These are phyloP conservation scores for Euzetes globulus DNA, from an alignment of 2,888 invertebrate species.

Conservation along the genomic window DNA sequence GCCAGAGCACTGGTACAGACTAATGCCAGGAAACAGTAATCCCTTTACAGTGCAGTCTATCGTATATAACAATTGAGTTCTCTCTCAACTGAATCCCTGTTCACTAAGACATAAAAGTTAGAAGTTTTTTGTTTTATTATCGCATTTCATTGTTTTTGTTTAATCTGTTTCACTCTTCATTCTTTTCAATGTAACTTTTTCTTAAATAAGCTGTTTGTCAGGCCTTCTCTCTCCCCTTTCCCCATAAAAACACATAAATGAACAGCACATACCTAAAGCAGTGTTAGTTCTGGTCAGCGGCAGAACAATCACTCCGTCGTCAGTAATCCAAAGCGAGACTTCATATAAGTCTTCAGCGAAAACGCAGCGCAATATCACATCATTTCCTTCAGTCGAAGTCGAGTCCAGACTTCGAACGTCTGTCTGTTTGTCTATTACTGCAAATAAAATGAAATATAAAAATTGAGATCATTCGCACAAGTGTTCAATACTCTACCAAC, in stretches of 20 bases:
- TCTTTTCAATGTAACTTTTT: not conserved
- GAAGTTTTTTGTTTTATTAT: not conserved
- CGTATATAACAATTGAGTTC: not conserved
- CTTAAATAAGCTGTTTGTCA: not conserved
- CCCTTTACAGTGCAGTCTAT: not conserved
- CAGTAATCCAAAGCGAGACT: constrained; percentile 40
- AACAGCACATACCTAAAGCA: constrained; percentile 20
- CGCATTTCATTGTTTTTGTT: not conserved
- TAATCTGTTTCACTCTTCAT: not conserved
- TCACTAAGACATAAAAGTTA: not conserved
- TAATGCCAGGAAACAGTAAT: constrained; percentile 1
- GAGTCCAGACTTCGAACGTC: not conserved
- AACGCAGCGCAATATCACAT: constrained; percentile 14
- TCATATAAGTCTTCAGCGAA: constrained; percentile 24
- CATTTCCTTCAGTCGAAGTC: not conserved
- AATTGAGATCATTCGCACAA: constrained; percentile 9
- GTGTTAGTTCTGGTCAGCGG: constrained; percentile 28
- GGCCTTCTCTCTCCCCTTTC: not conserved
- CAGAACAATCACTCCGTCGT: constrained; percentile 40
- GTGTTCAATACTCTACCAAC: not conserved
- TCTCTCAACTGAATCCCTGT: not conserved
- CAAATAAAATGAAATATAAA: not conserved
- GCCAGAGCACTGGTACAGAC: not conserved
- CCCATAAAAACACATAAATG: not conserved
- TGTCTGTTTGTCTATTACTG: constrained; percentile 21